phyloP scores from a whole-genome alignment of 2,797 vertebrate genomes.

The Microtus californicus region DNA sequence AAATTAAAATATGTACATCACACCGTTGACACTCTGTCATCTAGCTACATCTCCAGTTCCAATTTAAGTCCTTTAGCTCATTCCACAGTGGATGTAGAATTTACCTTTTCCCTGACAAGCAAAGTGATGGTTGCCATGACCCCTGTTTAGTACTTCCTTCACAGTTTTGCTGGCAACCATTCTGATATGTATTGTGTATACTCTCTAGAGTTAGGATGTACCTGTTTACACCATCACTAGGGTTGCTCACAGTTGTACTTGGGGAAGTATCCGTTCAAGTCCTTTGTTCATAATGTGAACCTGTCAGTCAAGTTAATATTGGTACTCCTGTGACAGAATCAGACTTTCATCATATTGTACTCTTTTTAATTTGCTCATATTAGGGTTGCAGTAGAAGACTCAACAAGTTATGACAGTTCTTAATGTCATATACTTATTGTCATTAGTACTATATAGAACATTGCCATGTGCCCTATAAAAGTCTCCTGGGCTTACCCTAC shows the following conservation, averaged over 20 bases:
- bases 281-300: background rate
- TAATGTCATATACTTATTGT: background rate
- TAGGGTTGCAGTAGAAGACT: background rate
- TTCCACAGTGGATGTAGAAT: background rate
- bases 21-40: no score
- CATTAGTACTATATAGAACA: background rate
- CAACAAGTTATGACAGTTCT: background rate
- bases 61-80: background rate
- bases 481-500: background rate
- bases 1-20: no score
- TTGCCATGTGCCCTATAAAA: background rate
- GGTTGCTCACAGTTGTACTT: background rate
- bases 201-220: background rate
- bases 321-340: background rate
- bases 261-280: background rate
- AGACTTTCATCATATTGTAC: background rate
- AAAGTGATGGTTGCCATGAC: no score
- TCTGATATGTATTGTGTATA: background rate
- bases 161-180: background rate
- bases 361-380: background rate
- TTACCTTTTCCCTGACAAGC: background rate
- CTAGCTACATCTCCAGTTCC: background rate
- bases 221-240: background rate
- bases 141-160: background rate
- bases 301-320: background rate